phyloP scores from a whole-genome alignment of 2,113 vertebrate species.

The Saguinus imperator region DNA sequence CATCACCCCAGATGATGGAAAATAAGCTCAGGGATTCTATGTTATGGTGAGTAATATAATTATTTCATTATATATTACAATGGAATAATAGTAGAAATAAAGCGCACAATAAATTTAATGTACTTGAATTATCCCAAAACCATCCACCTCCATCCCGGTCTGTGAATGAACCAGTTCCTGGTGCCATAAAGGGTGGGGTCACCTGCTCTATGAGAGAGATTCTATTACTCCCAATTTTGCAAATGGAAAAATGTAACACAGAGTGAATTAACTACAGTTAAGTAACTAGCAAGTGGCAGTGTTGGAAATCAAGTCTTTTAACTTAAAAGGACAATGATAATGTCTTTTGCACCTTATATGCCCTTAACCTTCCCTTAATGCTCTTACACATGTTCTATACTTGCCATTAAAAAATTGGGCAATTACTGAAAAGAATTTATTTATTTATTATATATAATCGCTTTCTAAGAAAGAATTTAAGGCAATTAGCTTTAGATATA shows the following conservation, averaged over 20 bases:
- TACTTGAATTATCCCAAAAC: no score
- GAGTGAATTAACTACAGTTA: not conserved
- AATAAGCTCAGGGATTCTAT: no score
- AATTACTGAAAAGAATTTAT: not conserved
- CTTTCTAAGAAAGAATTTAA: not conserved
- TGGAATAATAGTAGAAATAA: no score
- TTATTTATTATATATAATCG: not conserved
- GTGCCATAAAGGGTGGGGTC: no score
- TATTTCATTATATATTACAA: no score
- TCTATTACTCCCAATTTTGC: not conserved
- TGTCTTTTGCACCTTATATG: not conserved
- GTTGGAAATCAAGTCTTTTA: not conserved
- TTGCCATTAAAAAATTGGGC: not conserved
- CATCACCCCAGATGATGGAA: no score
- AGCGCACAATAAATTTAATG: no score
- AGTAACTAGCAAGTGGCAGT: not conserved
- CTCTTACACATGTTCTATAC: not conserved
- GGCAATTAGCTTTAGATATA: not conserved
- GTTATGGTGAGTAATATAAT: no score
- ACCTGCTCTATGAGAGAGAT: not conserved
- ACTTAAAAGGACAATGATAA: not conserved
- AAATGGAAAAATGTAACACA: not conserved
- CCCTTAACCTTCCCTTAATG: not conserved
- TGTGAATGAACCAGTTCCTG: no score
- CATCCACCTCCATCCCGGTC: no score